Evolutionary conservation across 35 echinoderm and acorn worm species (phyloP), one percentile per base, ranked within the genome.

Genomic region (Diadema setosum): DNA sequence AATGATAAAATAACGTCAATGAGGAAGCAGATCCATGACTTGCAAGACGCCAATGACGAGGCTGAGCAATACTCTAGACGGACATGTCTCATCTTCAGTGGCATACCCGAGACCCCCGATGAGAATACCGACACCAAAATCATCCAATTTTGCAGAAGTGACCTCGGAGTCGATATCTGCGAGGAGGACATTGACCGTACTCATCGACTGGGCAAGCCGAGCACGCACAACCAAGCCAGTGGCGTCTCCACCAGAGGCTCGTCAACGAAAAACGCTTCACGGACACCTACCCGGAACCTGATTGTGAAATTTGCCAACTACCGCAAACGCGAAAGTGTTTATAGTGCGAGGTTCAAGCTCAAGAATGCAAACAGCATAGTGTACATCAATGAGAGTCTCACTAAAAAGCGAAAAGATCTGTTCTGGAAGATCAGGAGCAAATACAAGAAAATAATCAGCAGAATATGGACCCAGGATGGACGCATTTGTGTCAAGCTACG

Each of bases 391-490:
- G 70, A 42, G 5, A 76, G 70, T 39, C 70, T 76, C 70, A 76
- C 70, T 23, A 76, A 76, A 34, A 76, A 76, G 36, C 30, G 70
- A 2, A 75, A 75, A 76, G 70, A 76, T 12, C 37, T 76, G 18
- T 16, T 42, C 70, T 42, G 70, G 70, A 76, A 42, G 37, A 34
- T 76, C 0, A 76, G 39, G 42, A 76, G 24, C 1, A 76, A 76
- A 40, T 76, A 32, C 70, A 76, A 76, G 70, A 42, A 76, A 36
- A 42, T 76, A 24, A 37, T 42, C n/a, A 39, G 42, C 34, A 76
- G 42, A 29, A 76, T 34, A 18, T 75, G 70, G 70, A 76, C 70
- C 33, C 70, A 76, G 42, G 70, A 76, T 76, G 70, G 70, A 42
- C 34, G 61, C 24, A 76, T 76, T 39, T 76, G 70, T 39, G 36